A percentile compares a stretch with the other conserved stretches of the same genome.
phyloP scores from a whole-genome alignment of 2,797 vertebrate species.

The Setipinna tenuifilis region DNA sequence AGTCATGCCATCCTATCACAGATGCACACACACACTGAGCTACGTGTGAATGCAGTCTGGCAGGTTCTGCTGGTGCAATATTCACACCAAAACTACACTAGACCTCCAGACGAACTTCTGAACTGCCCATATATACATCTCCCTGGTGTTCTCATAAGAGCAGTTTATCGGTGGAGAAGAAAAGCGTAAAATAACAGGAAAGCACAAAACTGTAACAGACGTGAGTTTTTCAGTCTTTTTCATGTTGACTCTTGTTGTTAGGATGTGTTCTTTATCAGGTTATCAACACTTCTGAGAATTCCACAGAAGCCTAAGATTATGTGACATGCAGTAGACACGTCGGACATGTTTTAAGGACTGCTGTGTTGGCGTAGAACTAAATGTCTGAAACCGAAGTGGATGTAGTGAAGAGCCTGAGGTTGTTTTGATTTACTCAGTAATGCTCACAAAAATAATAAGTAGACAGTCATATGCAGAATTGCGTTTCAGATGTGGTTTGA shows the following conservation, averaged over 20 bases:
- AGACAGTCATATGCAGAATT: neutral
- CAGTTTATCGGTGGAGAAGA: neutral
- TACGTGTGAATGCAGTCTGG: slow-evolving; percentile 69
- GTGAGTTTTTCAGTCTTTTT: neutral
- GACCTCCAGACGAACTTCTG: neutral
- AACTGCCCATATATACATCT: neutral
- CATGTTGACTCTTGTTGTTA: neutral
- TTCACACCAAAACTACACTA: neutral
- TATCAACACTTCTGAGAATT: neutral
- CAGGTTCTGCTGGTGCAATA: slow-evolving; percentile 65
- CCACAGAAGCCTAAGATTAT: neutral
- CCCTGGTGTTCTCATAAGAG: neutral
- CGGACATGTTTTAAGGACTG: neutral
- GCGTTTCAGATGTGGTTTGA: neutral
- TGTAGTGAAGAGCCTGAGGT: neutral
- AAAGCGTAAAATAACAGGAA: neutral
- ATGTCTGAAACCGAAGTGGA: neutral
- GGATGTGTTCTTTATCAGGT: neutral
- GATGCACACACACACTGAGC: slow-evolving; percentile 34
- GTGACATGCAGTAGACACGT: slow-evolving; percentile 31
- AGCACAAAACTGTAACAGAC: neutral
- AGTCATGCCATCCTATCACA: neutral
- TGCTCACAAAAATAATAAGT: neutral
- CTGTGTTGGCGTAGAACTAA: neutral
- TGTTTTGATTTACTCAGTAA: neutral